Evolutionary conservation across 2,113 vertebrate species (phyloP).

Genomic region (Petrocephalus microphthalmus): DNA sequence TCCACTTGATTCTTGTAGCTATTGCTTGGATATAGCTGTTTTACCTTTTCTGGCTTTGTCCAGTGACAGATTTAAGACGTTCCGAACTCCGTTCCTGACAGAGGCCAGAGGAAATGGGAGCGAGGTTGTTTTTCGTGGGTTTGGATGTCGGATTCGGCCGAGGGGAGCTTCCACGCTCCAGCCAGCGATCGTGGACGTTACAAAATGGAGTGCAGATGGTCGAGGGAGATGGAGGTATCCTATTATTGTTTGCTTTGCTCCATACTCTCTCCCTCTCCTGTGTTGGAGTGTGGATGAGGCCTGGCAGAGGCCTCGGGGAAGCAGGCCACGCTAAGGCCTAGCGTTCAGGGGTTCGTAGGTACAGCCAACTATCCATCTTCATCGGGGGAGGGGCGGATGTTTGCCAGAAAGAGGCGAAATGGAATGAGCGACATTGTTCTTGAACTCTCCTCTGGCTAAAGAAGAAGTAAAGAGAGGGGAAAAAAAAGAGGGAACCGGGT

Average conservation of each 20-base stretch:
- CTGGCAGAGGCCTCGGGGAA: neutral
- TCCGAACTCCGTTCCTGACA: slow-evolving; percentile 16
- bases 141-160: slow-evolving; percentile 44
- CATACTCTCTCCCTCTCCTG: slow-evolving; percentile 19
- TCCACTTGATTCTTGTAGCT: neutral
- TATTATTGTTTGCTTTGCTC: slow-evolving; percentile 49
- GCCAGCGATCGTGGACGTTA: slow-evolving; percentile 48
- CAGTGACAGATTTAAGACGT: slow-evolving; percentile 22
- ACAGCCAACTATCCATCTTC: slow-evolving; percentile 12
- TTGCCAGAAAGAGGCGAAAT: slow-evolving; percentile 11
- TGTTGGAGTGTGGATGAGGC: neutral
- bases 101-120: slow-evolving; percentile 49
- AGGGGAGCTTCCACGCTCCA: slow-evolving; percentile 32
- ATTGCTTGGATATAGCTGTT: neutral
- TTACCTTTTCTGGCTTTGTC: slow-evolving; percentile 2
- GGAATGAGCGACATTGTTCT: slow-evolving; percentile 6
- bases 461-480: neutral
- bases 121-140: slow-evolving; percentile 38
- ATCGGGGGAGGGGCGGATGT: neutral
- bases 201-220: slow-evolving; percentile 63
- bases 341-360: neutral
- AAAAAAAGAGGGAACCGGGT: neutral
- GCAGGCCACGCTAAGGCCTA: neutral
- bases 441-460: neutral
- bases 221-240: slow-evolving; percentile 57